A percentile compares a stretch with the other conserved stretches of the same genome.
phyloP scores from a whole-genome alignment of 2,797 vertebrate species.

The Ctenosaura bakeri region DNA sequence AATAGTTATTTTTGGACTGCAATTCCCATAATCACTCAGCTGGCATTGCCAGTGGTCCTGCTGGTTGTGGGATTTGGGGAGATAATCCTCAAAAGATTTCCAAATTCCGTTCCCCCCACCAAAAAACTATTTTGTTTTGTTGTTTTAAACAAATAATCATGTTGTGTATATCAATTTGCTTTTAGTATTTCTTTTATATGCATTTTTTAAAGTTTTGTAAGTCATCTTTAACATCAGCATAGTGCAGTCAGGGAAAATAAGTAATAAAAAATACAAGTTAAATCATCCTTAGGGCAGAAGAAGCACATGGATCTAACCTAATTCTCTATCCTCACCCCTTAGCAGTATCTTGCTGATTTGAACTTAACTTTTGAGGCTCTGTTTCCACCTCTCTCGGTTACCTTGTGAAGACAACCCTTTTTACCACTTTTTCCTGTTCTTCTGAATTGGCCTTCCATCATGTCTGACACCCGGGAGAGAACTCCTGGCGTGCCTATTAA shows the following conservation, averaged over 20 bases:
- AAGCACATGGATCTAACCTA: background rate
- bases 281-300: too few species aligned
- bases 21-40: too few species aligned
- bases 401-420: background rate
- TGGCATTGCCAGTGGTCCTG: too few species aligned
- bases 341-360: too few species aligned
- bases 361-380: background rate
- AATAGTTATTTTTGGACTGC: too few species aligned
- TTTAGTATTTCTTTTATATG: background rate
- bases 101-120: background rate
- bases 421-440: background rate
- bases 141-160: background rate
- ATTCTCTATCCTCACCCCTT: background rate
- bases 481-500: background rate
- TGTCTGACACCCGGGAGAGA: background rate
- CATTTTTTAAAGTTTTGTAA: background rate
- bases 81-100: background rate
- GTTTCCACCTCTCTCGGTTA: too few species aligned
- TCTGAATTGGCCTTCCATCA: background rate
- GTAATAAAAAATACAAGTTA: background rate
- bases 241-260: background rate
- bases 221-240: background rate
- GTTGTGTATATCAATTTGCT: background rate
- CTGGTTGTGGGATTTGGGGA: too few species aligned
- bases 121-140: background rate